These are phyloP conservation scores for Unio pictorum DNA, from an alignment of 2,888 invertebrate genomes.

Conservation along the genomic window DNA sequence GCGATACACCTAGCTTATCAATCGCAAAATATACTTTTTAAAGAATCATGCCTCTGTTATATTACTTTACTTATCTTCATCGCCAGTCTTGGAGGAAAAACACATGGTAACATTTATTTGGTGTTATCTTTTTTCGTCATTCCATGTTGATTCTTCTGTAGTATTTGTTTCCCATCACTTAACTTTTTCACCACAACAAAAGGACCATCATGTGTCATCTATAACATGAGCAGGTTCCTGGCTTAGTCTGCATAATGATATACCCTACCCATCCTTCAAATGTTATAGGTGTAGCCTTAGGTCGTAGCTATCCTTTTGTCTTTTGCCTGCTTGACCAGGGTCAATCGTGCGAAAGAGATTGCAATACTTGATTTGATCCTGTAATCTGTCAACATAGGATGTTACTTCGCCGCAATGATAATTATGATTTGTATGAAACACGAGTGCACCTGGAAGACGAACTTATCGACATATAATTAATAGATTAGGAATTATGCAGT, in stretches of 20 bases:
- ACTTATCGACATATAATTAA: slow-evolving; percentile 33
- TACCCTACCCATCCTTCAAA: slow-evolving; percentile 2
- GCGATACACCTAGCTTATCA: no score
- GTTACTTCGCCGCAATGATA: background rate
- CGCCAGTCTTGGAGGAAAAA: no score
- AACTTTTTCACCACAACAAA: slow-evolving; percentile 1
- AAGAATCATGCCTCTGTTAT: no score
- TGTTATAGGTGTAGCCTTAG: background rate
- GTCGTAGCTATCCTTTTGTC: slow-evolving; percentile 8
- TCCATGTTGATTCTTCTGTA: background rate
- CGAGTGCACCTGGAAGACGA: slow-evolving; percentile 20
- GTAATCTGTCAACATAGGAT: slow-evolving; percentile 11
- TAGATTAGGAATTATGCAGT: slow-evolving; percentile 30
- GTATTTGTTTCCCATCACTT: background rate
- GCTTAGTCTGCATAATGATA: background rate
- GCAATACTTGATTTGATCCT: slow-evolving; percentile 10
- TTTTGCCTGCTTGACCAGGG: background rate
- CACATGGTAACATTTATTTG: no score
- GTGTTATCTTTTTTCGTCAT: background rate
- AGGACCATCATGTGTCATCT: slow-evolving; percentile 5
- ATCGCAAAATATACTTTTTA: no score
- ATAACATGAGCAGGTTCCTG: background rate
- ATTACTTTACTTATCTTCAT: no score
- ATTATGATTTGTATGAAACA: slow-evolving; percentile 6
- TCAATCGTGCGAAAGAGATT: slow-evolving; percentile 7